Conservation (phyloP, 53 echinoderm and acorn worm genomes). For the Echinometra lucunter region DNA sequence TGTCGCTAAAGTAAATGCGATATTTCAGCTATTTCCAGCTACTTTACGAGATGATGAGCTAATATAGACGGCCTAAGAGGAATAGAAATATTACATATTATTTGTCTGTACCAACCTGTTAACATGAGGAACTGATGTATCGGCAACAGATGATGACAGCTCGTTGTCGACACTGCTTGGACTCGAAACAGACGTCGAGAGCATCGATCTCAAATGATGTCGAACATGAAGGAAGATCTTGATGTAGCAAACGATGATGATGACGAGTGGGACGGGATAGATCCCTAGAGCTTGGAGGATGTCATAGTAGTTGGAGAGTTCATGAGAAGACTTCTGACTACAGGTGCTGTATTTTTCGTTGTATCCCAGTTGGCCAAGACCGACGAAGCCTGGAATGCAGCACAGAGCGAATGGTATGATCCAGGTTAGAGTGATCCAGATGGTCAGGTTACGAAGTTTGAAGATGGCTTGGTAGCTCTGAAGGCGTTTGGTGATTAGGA, state of each 20-base stretch:
- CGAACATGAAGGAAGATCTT: constrained; percentile 77
- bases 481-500: constrained; percentile 82
- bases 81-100: too few species aligned
- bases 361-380: constrained; percentile 77
- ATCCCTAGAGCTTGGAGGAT: constrained; percentile 67
- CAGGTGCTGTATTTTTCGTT: constrained; percentile 80
- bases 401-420: constrained; percentile 75
- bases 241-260: constrained; percentile 76
- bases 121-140: constrained; percentile 64
- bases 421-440: constrained; percentile 79
- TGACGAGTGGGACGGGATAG: constrained; percentile 74
- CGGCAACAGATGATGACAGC: constrained; percentile 47
- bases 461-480: constrained; percentile 75
- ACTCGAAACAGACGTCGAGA: constrained; percentile 43
- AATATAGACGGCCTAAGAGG: too few species aligned
- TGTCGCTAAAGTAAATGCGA: too few species aligned
- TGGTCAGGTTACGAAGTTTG: constrained; percentile 63
- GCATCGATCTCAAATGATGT: constrained; percentile 72
- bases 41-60: too few species aligned
- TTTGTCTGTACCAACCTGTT: constrained; percentile 57
- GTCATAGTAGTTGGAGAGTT: constrained; percentile 70
- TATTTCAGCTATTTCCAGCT: too few species aligned
- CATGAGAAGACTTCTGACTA: constrained; percentile 69
- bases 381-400: constrained; percentile 72
- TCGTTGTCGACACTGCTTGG: constrained; percentile 61